Evolutionary conservation across 2,113 vertebrate genomes (phyloP).

Genomic region (Myanophis thanlyinensis): DNA sequence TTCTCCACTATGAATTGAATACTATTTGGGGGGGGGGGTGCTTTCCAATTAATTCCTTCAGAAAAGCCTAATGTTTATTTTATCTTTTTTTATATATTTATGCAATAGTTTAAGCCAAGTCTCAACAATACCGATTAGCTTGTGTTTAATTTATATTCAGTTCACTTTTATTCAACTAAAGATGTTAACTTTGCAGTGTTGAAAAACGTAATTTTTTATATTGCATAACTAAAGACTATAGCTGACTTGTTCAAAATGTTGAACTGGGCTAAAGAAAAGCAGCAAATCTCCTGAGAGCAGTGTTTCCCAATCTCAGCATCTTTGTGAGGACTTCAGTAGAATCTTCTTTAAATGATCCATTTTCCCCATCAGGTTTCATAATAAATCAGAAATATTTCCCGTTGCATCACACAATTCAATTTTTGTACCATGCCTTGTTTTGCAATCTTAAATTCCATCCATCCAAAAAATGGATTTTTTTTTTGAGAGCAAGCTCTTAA

Average conservation of each 20-base stretch:
- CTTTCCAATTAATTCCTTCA: neutral
- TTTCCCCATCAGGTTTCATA: neutral
- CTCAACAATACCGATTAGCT: neutral
- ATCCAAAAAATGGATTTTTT: neutral
- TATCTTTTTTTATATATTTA: neutral
- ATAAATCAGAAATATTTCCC: neutral
- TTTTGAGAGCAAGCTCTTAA: neutral
- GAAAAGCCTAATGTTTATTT: constrained; percentile 10
- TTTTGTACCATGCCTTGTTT: neutral
- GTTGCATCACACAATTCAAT: neutral
- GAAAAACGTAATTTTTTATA: neutral
- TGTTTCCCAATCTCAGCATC: neutral
- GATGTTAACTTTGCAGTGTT: neutral
- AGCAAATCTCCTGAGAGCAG: neutral
- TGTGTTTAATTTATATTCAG: neutral
- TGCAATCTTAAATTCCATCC: neutral
- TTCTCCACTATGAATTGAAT: neutral
- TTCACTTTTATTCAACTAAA: neutral
- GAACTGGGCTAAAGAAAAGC: neutral
- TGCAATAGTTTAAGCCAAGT: neutral
- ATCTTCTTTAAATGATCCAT: neutral
- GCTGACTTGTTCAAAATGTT: neutral
- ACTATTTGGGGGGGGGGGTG: neutral
- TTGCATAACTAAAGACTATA: neutral
- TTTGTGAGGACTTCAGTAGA: neutral